Conservation (phyloP, 92 coral and sea anemone genomes). For the Muricea muricata region DNA sequence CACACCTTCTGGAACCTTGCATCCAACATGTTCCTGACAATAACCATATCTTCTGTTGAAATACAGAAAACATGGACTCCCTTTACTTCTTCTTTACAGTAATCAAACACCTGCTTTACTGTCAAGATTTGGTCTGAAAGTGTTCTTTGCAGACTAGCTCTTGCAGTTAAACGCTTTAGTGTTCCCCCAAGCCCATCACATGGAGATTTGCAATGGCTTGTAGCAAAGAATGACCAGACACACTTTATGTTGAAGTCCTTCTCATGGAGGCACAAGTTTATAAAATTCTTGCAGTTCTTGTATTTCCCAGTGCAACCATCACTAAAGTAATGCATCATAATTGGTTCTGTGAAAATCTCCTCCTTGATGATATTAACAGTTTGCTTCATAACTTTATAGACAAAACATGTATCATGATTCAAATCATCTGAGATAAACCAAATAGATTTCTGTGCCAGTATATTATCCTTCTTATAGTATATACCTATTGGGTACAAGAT, state of each 20-base stretch:
- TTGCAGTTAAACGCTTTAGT: conserved; percentile 21
- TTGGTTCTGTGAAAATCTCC: conserved; percentile 44
- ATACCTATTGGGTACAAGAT: conserved; percentile 46
- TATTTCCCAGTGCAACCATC: conserved; percentile 23
- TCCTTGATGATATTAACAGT: conserved; percentile 42
- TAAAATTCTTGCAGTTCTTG: not conserved
- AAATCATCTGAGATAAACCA: conserved; percentile 56
- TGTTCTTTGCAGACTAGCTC: conserved; percentile 38
- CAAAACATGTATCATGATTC: conserved; percentile 51
- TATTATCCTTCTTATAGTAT: conserved; percentile 41
- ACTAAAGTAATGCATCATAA: conserved; percentile 52
- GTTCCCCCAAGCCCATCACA: conserved; percentile 50
- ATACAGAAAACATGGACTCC: not conserved
- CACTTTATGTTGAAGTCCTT: conserved; percentile 14
- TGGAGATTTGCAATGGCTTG: conserved; percentile 47
- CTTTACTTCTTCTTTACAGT: conserved; percentile 27
- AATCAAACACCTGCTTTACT: conserved; percentile 9
- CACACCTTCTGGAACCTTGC: no score
- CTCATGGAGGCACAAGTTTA: conserved; percentile 22
- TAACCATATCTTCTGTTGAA: not conserved
- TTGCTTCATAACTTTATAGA: conserved; percentile 56
- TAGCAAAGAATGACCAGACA: conserved; percentile 35
- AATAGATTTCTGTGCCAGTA: conserved; percentile 47
- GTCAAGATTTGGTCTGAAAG: conserved; percentile 33
- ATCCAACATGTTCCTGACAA: no score